Conservation (phyloP, 1,140 invertebrate species). For the Leptinotarsa defecta region DNA sequence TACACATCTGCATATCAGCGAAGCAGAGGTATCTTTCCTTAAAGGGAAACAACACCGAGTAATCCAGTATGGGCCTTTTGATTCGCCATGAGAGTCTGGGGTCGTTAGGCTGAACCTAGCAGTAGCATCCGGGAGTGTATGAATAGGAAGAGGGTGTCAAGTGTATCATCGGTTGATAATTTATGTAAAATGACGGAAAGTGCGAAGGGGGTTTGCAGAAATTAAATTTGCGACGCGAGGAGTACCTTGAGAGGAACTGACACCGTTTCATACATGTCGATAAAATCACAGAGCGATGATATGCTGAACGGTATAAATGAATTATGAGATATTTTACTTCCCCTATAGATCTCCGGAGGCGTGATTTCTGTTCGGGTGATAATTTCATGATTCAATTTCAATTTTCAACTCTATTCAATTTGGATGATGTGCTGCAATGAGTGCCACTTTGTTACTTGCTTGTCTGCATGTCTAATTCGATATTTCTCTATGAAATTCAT, state of each 20-base stretch:
- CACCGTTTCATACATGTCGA: not conserved
- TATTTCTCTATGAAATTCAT: no score
- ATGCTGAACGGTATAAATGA: conserved; percentile 2
- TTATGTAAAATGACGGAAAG: conserved; percentile 3
- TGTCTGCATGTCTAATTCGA: no score
- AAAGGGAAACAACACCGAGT: not conserved
- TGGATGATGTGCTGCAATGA: no score
- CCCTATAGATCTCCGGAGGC: not conserved
- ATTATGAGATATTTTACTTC: not conserved
- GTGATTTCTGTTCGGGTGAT: not conserved
- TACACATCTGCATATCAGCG: conserved; percentile 5
- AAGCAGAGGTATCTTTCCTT: not conserved
- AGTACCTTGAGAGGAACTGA: not conserved
- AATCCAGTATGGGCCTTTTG: not conserved
- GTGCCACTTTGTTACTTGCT: no score
- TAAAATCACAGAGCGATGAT: not conserved
- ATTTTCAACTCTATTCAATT: not conserved
- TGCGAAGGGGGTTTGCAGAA: not conserved
- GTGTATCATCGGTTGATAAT: conserved; percentile 6
- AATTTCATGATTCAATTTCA: not conserved
- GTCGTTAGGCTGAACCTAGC: not conserved
- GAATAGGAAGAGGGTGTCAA: conserved; percentile 5
- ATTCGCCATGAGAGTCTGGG: not conserved
- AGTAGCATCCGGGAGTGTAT: not conserved
- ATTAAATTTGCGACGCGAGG: not conserved